Base-by-base conservation (phyloP, 2,797 vertebrate genomes). In the Anguilla pacifica region DNA sequence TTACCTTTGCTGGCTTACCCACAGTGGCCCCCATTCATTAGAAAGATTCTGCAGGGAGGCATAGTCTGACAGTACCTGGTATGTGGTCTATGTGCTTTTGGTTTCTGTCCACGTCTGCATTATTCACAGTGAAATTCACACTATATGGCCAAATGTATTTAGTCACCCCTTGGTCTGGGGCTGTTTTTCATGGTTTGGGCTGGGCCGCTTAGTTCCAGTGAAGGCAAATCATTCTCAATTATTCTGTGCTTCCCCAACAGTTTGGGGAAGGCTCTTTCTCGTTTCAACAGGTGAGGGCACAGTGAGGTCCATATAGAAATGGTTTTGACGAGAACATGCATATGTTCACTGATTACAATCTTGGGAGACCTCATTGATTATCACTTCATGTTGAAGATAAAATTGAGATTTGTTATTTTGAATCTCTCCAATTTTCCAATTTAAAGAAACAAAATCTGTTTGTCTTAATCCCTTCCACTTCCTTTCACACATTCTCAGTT, bases 401-500 rank as follows among this genome's bases (percentile, higher is more conserved):
- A 72, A 72, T 31, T 7, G 70, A 72, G 28, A 31, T 72, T 35
- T 31, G 70, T 31, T 72, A 28, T 31, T 1, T 72, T 31, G 31
- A 43, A 35, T 77, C 15, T 43, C 17, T 43, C 19, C 4, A 77
- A 39, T 35, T 77, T 13, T 43, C 19, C 4, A 77, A 39, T 35
- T 77, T 13, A 17, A 77, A 77, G 74, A 72, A 72, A 72, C 70
- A 61, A 85, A 46, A 67, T 46, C 59, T 43, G 43, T 85, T 35
- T 43, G 25, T 59, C 81, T 53, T 25, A 6, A 51, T 83, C 39
- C 81, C 28, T 49, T 39, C 15, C 22, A 13, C 43, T n/a, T 13
- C 46, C 61, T 72, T 64, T 86, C 72, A 86, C 72, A 72, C 53
- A 53, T 72, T 86, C 64, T 51, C n/a, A 22, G 49, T 55, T 88